Base-by-base conservation (phyloP, 2,797 vertebrate genomes). In the Danionella dracula region DNA sequence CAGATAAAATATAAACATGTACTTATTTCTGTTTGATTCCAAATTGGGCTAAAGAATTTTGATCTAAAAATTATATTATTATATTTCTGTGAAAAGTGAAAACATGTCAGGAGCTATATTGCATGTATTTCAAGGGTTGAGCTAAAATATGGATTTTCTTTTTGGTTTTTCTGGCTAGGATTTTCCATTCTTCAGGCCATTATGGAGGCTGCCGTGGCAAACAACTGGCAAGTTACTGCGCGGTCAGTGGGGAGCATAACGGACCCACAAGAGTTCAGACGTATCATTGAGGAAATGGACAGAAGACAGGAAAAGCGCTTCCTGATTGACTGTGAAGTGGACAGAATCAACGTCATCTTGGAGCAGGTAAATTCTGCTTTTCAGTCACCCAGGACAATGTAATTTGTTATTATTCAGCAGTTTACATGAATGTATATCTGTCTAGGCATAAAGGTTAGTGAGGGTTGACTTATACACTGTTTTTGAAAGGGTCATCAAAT, bases 201-300 rank as follows among this genome's bases (percentile, higher is more conserved):
- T 86, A 98, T 99, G 97, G 97, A 99, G 88, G 92, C 96, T 54
- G 97, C 96, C 0, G 96, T 99, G 38, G 93, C 96, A 19, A 98
- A 98, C 86, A 98, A 96, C 89, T 99, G 97, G 96, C 95, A 98
- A 88, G 97, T 98, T 87, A 98, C 97, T 19, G 97, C 97, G 29
- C 92, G 95, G 68, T 99, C 97, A 9, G 95, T 99, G 77, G 96
- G 97, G 84, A 91, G 87, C 82, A 93, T 95, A 77, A 94, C 95
- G 9, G 95, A 98, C 29, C 88, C 95, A 10, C 91, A 93, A 19
- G 97, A 99, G 88, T 98, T 96, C 83, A 91, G 89, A 76, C 93
- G 95, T 81, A 98, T 99, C 88, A 95, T 99, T 19, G 96, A 99
- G 82, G 97, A 98, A 88, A 98, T 98, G 97, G 97, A 98, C 91